Evolutionary conservation across 2,113 vertebrate genomes (phyloP).

Genomic region (Limnothrissa miodon): DNA sequence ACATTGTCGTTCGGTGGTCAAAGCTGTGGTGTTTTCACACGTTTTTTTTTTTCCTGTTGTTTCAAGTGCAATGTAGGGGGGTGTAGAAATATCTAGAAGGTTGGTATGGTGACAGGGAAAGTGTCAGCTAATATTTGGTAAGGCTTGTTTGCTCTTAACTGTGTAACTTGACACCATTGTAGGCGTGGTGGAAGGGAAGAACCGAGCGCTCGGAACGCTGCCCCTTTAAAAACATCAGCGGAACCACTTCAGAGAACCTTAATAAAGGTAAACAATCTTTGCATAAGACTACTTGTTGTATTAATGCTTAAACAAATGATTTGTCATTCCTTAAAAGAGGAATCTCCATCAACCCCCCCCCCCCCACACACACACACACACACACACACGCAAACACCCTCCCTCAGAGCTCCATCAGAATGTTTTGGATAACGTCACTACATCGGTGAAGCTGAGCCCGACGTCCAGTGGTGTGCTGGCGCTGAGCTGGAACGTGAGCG

Average conservation of each 20-base stretch:
- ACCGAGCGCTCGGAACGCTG: slow-evolving; percentile 46
- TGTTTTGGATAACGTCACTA: slow-evolving; percentile 52
- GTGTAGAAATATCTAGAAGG: too few species aligned
- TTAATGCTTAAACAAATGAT: not conserved
- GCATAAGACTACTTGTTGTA: not conserved
- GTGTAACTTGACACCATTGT: not conserved
- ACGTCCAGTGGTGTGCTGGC: slow-evolving; percentile 24
- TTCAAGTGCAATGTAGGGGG: too few species aligned
- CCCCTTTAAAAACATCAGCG: slow-evolving; percentile 53
- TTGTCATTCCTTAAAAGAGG: not conserved
- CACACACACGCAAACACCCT: not conserved
- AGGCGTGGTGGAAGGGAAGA: slow-evolving; percentile 57
- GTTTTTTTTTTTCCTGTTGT: too few species aligned
- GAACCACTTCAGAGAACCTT: not conserved
- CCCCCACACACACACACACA: not conserved
- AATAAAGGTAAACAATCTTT: slow-evolving; percentile 27
- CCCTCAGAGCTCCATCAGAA: slow-evolving; percentile 46
- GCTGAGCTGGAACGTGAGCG: slow-evolving; percentile 66
- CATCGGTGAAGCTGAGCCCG: slow-evolving; percentile 48
- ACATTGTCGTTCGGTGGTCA: too few species aligned
- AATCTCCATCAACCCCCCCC: not conserved
- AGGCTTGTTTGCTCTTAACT: not conserved
- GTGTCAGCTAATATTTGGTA: too few species aligned
- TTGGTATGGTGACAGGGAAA: too few species aligned
- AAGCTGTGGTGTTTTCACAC: too few species aligned